Evolutionary conservation across 2,888 invertebrate species (phyloP).

Genomic region (Pterostichus niger): DNA sequence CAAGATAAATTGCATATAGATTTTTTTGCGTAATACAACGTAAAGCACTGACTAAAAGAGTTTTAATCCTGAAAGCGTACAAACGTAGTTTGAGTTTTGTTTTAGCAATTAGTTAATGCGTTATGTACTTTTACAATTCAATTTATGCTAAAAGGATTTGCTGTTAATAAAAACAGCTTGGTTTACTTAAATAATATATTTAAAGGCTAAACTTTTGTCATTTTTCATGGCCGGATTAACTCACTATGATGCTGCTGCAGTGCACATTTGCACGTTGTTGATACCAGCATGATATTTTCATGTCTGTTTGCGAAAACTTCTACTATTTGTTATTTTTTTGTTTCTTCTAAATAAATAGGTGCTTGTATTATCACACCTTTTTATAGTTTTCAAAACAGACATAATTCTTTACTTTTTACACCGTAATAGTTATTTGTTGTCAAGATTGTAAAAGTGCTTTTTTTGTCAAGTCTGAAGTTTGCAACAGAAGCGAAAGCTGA

Average conservation of each 20-base stretch:
- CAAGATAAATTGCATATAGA: constrained; percentile 56
- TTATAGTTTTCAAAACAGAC: too few species aligned
- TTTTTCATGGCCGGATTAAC: constrained; percentile 44
- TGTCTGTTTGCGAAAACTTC: neutral
- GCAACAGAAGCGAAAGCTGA: too few species aligned
- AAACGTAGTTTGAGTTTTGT: constrained; percentile 55
- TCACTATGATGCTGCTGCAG: constrained; percentile 10
- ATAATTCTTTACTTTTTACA: too few species aligned
- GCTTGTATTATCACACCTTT: too few species aligned
- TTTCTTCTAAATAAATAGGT: too few species aligned
- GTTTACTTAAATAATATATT: constrained; percentile 51
- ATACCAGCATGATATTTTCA: neutral
- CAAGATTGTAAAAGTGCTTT: too few species aligned
- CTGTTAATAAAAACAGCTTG: constrained; percentile 44
- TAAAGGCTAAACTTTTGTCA: constrained; percentile 37
- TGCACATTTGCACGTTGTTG: neutral
- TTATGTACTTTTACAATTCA: constrained; percentile 61
- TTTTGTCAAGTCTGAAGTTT: too few species aligned
- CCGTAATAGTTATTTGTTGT: too few species aligned
- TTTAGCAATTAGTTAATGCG: constrained; percentile 62
- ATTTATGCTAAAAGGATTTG: constrained; percentile 58
- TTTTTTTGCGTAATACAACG: constrained; percentile 45
- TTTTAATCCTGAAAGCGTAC: constrained; percentile 54
- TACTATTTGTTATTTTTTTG: too few species aligned
- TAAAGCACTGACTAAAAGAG: constrained; percentile 48